These are phyloP conservation scores for Coregonus suidteri DNA, from an alignment of 2,797 vertebrate species.

Conservation along the genomic window DNA sequence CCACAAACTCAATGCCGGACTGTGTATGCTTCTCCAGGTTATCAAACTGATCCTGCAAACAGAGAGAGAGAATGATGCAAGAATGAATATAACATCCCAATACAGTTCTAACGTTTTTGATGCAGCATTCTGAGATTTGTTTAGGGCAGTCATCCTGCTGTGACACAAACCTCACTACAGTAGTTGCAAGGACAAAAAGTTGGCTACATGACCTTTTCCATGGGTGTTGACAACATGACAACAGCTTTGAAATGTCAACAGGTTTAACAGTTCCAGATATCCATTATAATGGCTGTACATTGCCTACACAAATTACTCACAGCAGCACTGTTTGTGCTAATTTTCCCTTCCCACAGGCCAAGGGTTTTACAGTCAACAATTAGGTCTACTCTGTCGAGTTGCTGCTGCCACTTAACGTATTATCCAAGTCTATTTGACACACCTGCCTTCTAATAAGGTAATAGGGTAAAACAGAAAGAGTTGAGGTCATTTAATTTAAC, in stretches of 20 bases:
- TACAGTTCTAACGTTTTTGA: background rate
- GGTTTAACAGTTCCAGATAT: background rate
- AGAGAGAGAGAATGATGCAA: constrained; percentile 12
- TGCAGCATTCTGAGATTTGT: background rate
- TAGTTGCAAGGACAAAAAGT: no score
- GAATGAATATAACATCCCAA: background rate
- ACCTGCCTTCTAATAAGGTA: background rate
- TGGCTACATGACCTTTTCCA: background rate
- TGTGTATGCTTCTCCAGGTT: constrained; percentile 99
- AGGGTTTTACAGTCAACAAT: background rate
- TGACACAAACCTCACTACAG: no score
- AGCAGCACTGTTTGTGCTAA: background rate
- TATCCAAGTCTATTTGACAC: background rate
- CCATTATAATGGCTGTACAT: background rate
- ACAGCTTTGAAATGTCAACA: background rate
- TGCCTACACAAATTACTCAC: background rate
- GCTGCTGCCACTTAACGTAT: background rate
- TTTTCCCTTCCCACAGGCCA: background rate
- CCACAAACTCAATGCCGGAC: constrained; percentile 95
- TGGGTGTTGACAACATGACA: background rate
- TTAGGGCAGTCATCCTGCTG: background rate
- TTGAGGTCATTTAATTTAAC: no score
- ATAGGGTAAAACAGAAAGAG: no score
- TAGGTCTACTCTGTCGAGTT: background rate
- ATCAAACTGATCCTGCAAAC: constrained; percentile 96